Conservation (phyloP, 2,888 invertebrate species). For the Agriopis aurantiaria region DNA sequence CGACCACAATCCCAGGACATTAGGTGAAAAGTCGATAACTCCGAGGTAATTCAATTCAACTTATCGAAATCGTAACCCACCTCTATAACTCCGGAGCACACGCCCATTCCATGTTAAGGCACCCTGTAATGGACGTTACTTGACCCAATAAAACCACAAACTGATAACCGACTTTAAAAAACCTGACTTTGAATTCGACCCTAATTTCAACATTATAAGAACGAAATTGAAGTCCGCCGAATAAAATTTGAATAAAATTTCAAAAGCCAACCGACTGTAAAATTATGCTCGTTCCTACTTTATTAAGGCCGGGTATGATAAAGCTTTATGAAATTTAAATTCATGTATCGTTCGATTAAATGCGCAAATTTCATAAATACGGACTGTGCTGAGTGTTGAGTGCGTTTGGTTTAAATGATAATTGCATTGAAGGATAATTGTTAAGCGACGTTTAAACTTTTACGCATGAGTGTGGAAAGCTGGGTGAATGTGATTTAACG, state of each 20-base stretch:
- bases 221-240: slow-evolving; percentile 17
- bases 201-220: slow-evolving; percentile 31
- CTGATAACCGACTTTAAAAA: slow-evolving; percentile 36
- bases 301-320: slow-evolving; percentile 26
- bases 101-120: slow-evolving; percentile 72
- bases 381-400: slow-evolving; percentile 11
- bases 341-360: slow-evolving; percentile 29
- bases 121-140: slow-evolving; percentile 64
- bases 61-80: slow-evolving; percentile 54
- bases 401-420: slow-evolving; percentile 16
- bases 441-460: not conserved
- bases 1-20: slow-evolving; percentile 20
- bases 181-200: slow-evolving; percentile 24
- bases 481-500: too few species aligned
- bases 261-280: slow-evolving; percentile 27
- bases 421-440: slow-evolving; percentile 6
- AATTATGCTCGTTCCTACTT: slow-evolving; percentile 33
- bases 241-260: slow-evolving; percentile 26
- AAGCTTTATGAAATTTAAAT: slow-evolving; percentile 37
- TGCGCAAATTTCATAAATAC: slow-evolving; percentile 27
- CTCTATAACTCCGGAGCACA: slow-evolving; percentile 56
- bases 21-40: slow-evolving; percentile 33
- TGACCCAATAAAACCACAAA: slow-evolving; percentile 60
- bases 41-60: slow-evolving; percentile 53
- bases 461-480: not conserved